These are phyloP conservation scores for Acridotheres tristis DNA, from an alignment of 2,797 vertebrate genomes.

Conservation along the genomic window DNA sequence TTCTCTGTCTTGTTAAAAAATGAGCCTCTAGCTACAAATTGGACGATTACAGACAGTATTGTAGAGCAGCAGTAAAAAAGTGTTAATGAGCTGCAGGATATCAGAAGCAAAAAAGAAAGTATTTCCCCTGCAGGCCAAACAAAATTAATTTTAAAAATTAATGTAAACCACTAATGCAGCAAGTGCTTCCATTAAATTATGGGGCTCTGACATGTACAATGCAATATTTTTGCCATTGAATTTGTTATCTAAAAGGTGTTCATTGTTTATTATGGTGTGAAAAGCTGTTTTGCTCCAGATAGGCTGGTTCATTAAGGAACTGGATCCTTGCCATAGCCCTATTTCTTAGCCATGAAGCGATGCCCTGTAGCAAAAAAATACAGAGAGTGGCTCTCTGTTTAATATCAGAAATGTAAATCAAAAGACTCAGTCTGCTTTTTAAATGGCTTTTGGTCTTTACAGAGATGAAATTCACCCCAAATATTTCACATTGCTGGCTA, in stretches of 20 bases:
- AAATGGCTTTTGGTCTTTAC: slow-evolving; percentile 67
- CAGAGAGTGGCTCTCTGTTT: slow-evolving; percentile 53
- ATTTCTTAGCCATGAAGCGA: slow-evolving; percentile 62
- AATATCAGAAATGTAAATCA: slow-evolving; percentile 76
- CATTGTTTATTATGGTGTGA: slow-evolving; percentile 79
- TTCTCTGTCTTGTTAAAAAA: slow-evolving; percentile 55
- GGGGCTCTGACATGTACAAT: slow-evolving; percentile 70
- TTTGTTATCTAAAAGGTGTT: slow-evolving; percentile 80
- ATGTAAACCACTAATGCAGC: slow-evolving; percentile 80
- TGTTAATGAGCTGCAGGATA: slow-evolving; percentile 79
- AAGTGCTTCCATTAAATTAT: slow-evolving; percentile 78
- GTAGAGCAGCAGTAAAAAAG: slow-evolving; percentile 69
- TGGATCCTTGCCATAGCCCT: slow-evolving; percentile 75
- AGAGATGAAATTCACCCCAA: slow-evolving; percentile 55
- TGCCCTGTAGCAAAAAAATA: slow-evolving; percentile 65
- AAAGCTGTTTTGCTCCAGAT: slow-evolving; percentile 83
- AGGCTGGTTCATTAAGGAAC: slow-evolving; percentile 80
- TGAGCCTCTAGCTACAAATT: slow-evolving; percentile 76
- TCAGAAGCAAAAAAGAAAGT: slow-evolving; percentile 77
- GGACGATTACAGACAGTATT: slow-evolving; percentile 70
- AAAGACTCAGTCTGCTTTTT: slow-evolving; percentile 58
- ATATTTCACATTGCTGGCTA: slow-evolving; percentile 21
- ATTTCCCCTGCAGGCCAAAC: slow-evolving; percentile 76
- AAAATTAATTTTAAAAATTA: slow-evolving; percentile 85
- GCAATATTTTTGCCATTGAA: slow-evolving; percentile 76